Evolutionary conservation across 2,113 vertebrate genomes (phyloP), one percentile per base, ranked within the genome.

Genomic region (Brachionichthys hirsutus): DNA sequence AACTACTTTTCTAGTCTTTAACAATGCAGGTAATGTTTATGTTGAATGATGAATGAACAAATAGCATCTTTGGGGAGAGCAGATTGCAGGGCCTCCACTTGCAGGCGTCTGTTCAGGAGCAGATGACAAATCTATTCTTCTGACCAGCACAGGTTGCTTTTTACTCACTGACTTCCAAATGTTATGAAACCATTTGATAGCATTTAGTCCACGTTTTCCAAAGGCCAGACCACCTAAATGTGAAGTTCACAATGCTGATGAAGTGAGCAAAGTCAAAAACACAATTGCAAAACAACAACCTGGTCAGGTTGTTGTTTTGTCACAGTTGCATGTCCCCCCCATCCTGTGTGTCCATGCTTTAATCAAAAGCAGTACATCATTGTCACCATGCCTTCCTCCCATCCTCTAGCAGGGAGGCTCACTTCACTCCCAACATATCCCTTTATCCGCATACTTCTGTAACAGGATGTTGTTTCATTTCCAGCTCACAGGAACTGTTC

Each of bases 111-210:
- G 15, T 42, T 42, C 12, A 19, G 43, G 35, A 73, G 57, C 70
- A 72, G 60, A 69, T 66, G 73, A 80, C 44, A 50, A 70, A 72
- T 48, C 69, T 64, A 67, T 77, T 54, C 62, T 65, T 62, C 62
- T 6, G 1, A 49, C 4, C 9, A 17, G 55, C 24, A 58, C 35
- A 54, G 38, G 44, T 64, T 63, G 14, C 19, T 55, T 79, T 82
- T 61, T 70, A 53, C 30, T 68, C 40, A 53, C 56, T 56, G 44
- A 22, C 36, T 47, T 35, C 38, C 67, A 49, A 69, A 12, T 44
- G 24, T 34, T 22, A 30, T 62, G 34, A 43, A 59, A 59, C 62
- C 57, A 46, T 54, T 52, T 14, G 47, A 8, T 69, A 13, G 24
- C 18, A 50, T 61, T 43, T 36, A 35, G 55, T 47, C 19, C 38